Conservation (phyloP, 2,888 invertebrate genomes). For the Osmoderma eremita region DNA sequence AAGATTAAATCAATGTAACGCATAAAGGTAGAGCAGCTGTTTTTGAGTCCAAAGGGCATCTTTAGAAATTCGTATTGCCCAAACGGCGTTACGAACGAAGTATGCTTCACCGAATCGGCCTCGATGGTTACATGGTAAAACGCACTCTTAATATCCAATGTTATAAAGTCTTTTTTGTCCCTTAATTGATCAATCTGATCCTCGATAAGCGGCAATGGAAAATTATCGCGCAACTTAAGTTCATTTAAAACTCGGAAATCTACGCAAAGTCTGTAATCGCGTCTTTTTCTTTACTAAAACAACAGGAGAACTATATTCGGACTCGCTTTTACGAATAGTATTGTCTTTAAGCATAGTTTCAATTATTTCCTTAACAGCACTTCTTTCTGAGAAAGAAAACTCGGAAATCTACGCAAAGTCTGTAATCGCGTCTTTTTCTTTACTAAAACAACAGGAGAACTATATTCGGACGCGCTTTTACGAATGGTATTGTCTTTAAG, state of each 20-base stretch:
- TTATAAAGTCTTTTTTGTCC: conserved; percentile 13
- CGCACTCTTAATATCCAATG: conserved; percentile 21
- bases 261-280: background rate
- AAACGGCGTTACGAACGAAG: conserved; percentile 33
- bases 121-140: conserved; percentile 29
- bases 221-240: conserved; percentile 10
- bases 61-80: conserved; percentile 29
- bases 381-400: conserved; percentile 47
- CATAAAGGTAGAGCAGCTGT: conserved; percentile 14
- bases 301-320: conserved; percentile 48
- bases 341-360: conserved; percentile 42
- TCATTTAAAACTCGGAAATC: conserved; percentile 15
- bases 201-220: conserved; percentile 25
- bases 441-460: too few relatives aligned
- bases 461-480: too few relatives aligned
- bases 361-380: conserved; percentile 42
- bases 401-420: too few relatives aligned
- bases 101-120: conserved; percentile 28
- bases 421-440: too few relatives aligned
- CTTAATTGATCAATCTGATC: conserved; percentile 19
- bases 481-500: too few relatives aligned
- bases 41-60: conserved; percentile 31
- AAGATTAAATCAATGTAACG: conserved; percentile 23
- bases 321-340: conserved; percentile 54
- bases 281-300: conserved; percentile 47